Conservation (phyloP, 1,140 invertebrate genomes). For the Lutraria rhynchaena region DNA sequence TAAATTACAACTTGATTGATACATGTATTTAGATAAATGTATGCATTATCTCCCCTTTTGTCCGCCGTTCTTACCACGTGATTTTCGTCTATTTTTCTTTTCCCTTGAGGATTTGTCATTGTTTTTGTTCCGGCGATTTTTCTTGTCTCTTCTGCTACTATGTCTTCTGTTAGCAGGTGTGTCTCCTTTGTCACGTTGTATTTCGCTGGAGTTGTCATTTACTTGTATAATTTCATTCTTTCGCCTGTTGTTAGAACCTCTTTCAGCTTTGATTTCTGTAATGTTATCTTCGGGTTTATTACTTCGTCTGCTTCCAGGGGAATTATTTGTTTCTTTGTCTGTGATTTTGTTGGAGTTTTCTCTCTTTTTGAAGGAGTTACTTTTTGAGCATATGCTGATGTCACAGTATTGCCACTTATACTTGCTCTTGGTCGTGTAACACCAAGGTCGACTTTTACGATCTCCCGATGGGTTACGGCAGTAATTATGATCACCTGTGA, state of each 20-base stretch:
- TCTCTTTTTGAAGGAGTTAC: not conserved
- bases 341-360: slow-evolving; percentile 5
- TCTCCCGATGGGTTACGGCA: slow-evolving; percentile 68
- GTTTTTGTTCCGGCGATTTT: not conserved
- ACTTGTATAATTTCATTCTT: too few relatives aligned
- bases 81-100: slow-evolving; percentile 5
- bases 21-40: too few relatives aligned
- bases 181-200: too few relatives aligned
- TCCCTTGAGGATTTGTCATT: not conserved
- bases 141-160: not conserved
- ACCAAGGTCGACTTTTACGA: slow-evolving; percentile 69
- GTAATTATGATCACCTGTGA: slow-evolving; percentile 73
- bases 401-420: slow-evolving; percentile 74
- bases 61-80: not conserved
- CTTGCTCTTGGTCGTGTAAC: slow-evolving; percentile 67
- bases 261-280: too few relatives aligned
- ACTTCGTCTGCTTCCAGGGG: not conserved
- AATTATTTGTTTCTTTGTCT: slow-evolving; percentile 4
- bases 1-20: too few relatives aligned
- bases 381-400: slow-evolving; percentile 59
- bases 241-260: too few relatives aligned
- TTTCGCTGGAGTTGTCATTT: too few relatives aligned
- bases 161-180: not conserved
- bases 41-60: too few relatives aligned
- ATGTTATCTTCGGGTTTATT: not conserved